Evolutionary conservation across 2,888 invertebrate genomes (phyloP), one percentile per base, ranked within the genome.

Genomic region (Oligia latruncula): DNA sequence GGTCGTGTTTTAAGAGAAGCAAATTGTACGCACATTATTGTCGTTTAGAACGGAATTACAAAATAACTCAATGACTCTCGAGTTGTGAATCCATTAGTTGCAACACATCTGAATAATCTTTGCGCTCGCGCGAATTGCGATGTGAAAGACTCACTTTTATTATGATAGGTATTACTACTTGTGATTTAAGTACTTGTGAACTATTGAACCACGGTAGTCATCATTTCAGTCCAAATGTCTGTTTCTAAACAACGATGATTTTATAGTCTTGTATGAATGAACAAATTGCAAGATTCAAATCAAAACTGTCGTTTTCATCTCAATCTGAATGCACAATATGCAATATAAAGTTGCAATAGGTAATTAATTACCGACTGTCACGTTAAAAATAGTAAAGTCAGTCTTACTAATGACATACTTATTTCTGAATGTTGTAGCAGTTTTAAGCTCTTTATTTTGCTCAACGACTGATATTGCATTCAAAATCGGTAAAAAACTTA

Each of bases 1-100:
- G 85, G 83, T 67, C 80, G 43, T 62, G 55, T 65, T 13, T 71
- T 60, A 58, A 70, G 72, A 80, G 40, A n/a, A 65, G 29, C 66
- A 80, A 87, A 81, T n/a, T 75, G 66, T 66, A 74, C 71, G 64
- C 70, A 83, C 62, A 74, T 62, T 77, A 74, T 72, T 84, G 77
- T 87, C 78, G 74, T 79, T 77, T 78, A 74, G 68, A 87, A 78
- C 35, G 77, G 74, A 70, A 74, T 86, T 86, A 75, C 87, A 78
- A 87, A 86, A 86, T 87, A 71, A 60, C 84, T 81, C 77, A 76
- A 83, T 86, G 83, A 23, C 55, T 77, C 35, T 68, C 20, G 46
- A 75, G 35, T 23, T 62, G 58, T 60, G 78, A 62, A 67, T 70
- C 72, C 73, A 75, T 85, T 72, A 71, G 81, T 86, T 86, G 74